These are phyloP conservation scores for Sapajus apella DNA, from an alignment of 2,113 vertebrate species.

Conservation along the genomic window DNA sequence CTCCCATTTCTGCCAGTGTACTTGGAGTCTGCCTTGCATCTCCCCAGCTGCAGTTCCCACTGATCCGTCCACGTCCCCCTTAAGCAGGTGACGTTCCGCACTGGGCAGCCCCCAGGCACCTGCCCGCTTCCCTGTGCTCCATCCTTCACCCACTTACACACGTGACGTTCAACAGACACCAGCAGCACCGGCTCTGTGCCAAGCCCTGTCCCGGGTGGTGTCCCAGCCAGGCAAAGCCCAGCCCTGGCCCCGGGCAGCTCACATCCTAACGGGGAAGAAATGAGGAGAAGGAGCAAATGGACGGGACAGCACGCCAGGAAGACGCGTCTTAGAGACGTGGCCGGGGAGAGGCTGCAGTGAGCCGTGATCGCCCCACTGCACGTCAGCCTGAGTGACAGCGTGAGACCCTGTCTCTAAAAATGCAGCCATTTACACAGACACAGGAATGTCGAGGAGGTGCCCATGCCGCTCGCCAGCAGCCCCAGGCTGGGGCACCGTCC, in stretches of 20 bases:
- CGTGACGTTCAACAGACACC: fast-evolving
- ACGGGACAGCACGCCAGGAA: fast-evolving
- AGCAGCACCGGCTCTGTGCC: fast-evolving
- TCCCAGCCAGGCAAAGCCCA: too few relatives aligned
- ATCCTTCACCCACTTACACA: background rate
- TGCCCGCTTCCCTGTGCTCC: background rate
- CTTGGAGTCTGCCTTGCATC: background rate
- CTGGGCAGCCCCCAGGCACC: fast-evolving
- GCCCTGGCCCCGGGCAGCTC: background rate
- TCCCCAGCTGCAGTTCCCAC: background rate
- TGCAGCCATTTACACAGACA: too few relatives aligned
- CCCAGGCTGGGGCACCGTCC: fast-evolving
- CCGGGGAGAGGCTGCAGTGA: background rate
- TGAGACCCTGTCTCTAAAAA: too few relatives aligned
- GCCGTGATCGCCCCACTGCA: too few relatives aligned
- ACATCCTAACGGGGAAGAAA: background rate
- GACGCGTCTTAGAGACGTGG: fast-evolving
- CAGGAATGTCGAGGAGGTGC: fast-evolving
- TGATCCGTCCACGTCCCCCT: too few relatives aligned
- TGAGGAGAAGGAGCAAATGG: too few relatives aligned
- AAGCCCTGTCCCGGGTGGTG: too few relatives aligned
- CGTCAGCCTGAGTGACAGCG: too few relatives aligned
- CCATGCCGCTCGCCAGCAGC: fast-evolving
- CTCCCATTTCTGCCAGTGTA: fast-evolving
- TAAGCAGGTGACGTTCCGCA: fast-evolving